Evolutionary conservation across 2,888 invertebrate genomes (phyloP).

Genomic region (Caenorhabditis virilis): DNA sequence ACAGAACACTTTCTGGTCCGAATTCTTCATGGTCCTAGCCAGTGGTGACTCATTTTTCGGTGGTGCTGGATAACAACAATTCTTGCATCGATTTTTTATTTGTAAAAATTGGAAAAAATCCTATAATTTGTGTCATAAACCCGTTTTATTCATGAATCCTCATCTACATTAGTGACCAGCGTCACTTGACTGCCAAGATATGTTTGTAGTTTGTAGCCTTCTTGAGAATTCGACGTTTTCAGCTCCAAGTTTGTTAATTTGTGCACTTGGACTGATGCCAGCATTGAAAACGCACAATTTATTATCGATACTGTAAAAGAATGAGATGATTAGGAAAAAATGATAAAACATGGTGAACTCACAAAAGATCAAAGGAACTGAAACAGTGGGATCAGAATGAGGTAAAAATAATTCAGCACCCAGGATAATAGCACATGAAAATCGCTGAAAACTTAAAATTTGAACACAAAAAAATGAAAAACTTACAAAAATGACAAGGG

Average conservation of each 20-base stretch:
- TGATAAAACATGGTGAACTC: not conserved
- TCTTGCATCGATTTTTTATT: not conserved
- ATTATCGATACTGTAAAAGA: too few relatives aligned
- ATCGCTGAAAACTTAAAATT: slow-evolving; percentile 18
- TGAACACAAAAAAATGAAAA: too few relatives aligned
- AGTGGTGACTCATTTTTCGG: slow-evolving; percentile 34
- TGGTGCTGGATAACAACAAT: slow-evolving; percentile 5
- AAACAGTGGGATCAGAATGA: slow-evolving; percentile 29
- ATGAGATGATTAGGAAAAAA: not conserved
- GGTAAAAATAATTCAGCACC: slow-evolving; percentile 34
- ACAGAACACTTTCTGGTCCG: slow-evolving; percentile 21
- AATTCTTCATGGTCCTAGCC: slow-evolving; percentile 23
- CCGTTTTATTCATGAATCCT: slow-evolving; percentile 23
- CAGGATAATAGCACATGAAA: slow-evolving; percentile 16
- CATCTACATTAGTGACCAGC: slow-evolving; percentile 30
- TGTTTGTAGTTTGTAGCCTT: slow-evolving; percentile 1
- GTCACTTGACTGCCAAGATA: slow-evolving; percentile 21
- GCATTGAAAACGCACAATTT: slow-evolving; percentile 28
- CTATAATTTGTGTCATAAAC: too few relatives aligned
- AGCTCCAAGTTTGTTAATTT: slow-evolving; percentile 15
- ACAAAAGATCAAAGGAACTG: slow-evolving; percentile 26
- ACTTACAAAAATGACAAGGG: slow-evolving; percentile 23
- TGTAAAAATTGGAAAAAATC: too few relatives aligned
- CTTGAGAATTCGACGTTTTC: too few relatives aligned
- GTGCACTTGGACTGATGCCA: slow-evolving; percentile 23